A percentile compares a stretch with the other conserved stretches of the same genome.
phyloP scores from a whole-genome alignment of 1,140 invertebrate genomes.

The Nautilus pompilius region DNA sequence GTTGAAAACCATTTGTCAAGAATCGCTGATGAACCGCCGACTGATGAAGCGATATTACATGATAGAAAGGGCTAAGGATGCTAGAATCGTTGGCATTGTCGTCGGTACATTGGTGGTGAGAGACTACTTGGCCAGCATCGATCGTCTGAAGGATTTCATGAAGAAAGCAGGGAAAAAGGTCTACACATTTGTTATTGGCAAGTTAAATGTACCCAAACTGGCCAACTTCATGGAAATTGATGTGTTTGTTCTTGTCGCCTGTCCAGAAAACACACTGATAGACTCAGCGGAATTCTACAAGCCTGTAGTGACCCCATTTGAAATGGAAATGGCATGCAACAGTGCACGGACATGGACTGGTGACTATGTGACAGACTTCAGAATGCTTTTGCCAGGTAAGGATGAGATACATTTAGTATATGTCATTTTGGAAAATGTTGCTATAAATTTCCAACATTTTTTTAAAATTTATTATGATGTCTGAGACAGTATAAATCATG shows the following conservation, averaged over 20 bases:
- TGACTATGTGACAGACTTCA: constrained; percentile 74
- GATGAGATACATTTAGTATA: too few relatives aligned
- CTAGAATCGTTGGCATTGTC: constrained; percentile 79
- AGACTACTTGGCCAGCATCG: constrained; percentile 76
- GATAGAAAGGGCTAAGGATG: constrained; percentile 86
- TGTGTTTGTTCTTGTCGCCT: constrained; percentile 84
- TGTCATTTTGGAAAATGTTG: not conserved
- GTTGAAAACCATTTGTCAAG: constrained; percentile 23
- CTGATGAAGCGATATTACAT: constrained; percentile 78
- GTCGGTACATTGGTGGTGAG: constrained; percentile 81
- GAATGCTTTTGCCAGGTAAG: constrained; percentile 68
- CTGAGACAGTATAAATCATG: not conserved
- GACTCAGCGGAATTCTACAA: constrained; percentile 83
- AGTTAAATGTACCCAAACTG: constrained; percentile 86
- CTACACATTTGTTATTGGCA: constrained; percentile 89
- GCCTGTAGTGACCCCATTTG: constrained; percentile 87
- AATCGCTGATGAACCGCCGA: constrained; percentile 43
- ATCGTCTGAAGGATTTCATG: constrained; percentile 70
- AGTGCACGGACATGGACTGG: constrained; percentile 61
- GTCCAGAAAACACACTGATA: constrained; percentile 79
- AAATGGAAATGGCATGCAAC: constrained; percentile 84
- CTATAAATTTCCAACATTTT: not conserved
- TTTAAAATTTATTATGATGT: not conserved
- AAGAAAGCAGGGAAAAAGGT: constrained; percentile 75
- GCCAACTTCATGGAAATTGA: constrained; percentile 93